Evolutionary conservation across 1,140 invertebrate genomes (phyloP), one percentile per base, ranked within the genome.

Genomic region (Penaeus japonicus): DNA sequence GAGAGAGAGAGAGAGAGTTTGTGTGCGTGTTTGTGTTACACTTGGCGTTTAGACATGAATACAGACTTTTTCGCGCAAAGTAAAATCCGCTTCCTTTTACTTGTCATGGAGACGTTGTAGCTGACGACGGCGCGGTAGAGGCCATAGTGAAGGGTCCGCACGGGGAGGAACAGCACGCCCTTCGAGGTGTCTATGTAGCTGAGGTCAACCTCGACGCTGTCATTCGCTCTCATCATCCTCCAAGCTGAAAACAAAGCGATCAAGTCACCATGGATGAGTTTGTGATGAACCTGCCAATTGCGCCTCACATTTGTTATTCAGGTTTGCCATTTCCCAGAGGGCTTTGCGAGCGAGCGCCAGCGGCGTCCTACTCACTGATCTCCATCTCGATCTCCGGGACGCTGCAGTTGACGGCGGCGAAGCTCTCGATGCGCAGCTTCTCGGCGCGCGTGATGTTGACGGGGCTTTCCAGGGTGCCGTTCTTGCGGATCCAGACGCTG

Each of bases 21-120:
- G n/a, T n/a, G n/a, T n/a, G n/a, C n/a, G n/a, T n/a, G n/a, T n/a
- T n/a, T n/a, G n/a, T n/a, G n/a, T n/a, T n/a, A n/a, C n/a, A n/a
- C n/a, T n/a, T n/a, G n/a, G n/a, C n/a, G n/a, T n/a, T n/a, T n/a
- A n/a, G n/a, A n/a, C n/a, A n/a, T n/a, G n/a, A n/a, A n/a, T n/a
- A n/a, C n/a, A n/a, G n/a, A n/a, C n/a, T n/a, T n/a, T n/a, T n/a
- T n/a, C n/a, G n/a, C n/a, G n/a, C n/a, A n/a, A n/a, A n/a, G n/a
- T n/a, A n/a, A 39, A 47, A 32, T 15, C 30, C 39, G 15, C 30
- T 27, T 15, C 15, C 20, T 77, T 81, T 83, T 47, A 88, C 87
- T 88, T 73, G 32, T 83, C 87, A 88, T 78, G 70, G 87, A 83
- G 65, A 88, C 27, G 55, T 88, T 88, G 35, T 88, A 84, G 30